Base-by-base conservation (phyloP, 2,888 invertebrate species). In the Mesorhabditis spiculigera region DNA sequence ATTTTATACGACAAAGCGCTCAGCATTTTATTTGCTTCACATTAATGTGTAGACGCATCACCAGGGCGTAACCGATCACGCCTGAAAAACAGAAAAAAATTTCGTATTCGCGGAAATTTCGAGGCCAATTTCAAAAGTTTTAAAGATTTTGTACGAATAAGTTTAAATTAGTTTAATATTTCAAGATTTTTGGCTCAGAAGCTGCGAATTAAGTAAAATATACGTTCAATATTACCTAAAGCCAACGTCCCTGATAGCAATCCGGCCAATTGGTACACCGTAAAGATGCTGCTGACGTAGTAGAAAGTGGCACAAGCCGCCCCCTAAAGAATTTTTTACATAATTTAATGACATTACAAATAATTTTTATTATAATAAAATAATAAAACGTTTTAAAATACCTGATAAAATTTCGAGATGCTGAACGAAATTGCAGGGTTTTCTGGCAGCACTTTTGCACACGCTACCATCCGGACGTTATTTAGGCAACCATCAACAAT, bases 401-500 rank as follows among this genome's bases (percentile, higher is more conserved):
- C 58, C 58, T 50, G 58, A n/a, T 50, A 50, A 50, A 50, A 50
- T n/a, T 50, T 50, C 10, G 58, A 50, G n/a, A 50, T 50, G n/a
- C 58, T 50, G 58, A 50, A 50, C 8, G 58, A 50, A n/a, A 50
- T n/a, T 10, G 58, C 58, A 13, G 58, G 58, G n/a, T 50, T 50
- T n/a, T 10, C 8, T 50, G 58, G 58, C 10, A 50, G 58, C 8
- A 50, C 58, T 3, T 50, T 50, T 2, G 58, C 10, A 10, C 8
- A 50, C 1, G 3, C n/a, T 2, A 50, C 58, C 58, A 50, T 50
- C 10, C 8, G 8, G n/a, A 50, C 58, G n/a, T 50, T 50, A n/a
- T 50, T 50, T n/a, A 50, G n/a, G 58, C 58, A 50, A 13, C 58
- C 58, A n/a, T 50, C 58, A 10, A 50, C 58, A 50, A 50, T 50